Conservation (phyloP, 2,113 vertebrate species). For the Beaufortia kweichowensis region DNA sequence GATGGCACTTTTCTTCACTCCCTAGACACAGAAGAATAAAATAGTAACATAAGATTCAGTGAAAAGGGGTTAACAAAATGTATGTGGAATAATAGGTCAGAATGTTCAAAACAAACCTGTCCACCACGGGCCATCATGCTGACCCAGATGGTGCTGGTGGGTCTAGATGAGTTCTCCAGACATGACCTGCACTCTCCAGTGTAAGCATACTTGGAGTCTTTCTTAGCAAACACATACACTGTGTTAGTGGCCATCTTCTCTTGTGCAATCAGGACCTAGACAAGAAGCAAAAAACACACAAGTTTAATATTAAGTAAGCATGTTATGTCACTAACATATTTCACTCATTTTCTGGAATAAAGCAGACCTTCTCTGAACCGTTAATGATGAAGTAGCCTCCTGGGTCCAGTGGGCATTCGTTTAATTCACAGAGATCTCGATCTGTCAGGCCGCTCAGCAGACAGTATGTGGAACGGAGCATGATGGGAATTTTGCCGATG, state of each 20-base stretch:
- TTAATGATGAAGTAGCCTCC: slow-evolving; percentile 99
- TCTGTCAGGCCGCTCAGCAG: slow-evolving; percentile 92
- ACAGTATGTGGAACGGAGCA: slow-evolving; percentile 97
- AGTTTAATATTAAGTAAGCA: no score
- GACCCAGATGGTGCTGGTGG: slow-evolving; percentile 98
- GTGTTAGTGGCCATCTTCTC: slow-evolving; percentile 99
- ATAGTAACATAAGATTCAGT: neutral
- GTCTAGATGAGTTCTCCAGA: slow-evolving; percentile 95
- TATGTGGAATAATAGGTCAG: no score
- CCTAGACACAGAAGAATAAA: slow-evolving; percentile 69
- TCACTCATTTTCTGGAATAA: neutral
- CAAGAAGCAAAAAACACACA: neutral
- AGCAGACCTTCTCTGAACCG: slow-evolving; percentile 92
- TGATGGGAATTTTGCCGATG: slow-evolving; percentile 98
- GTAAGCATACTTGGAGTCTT: slow-evolving; percentile 98
- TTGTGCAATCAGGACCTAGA: slow-evolving; percentile 95
- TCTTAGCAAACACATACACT: slow-evolving; percentile 98
- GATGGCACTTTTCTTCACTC: slow-evolving; percentile 97
- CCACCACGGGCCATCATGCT: slow-evolving; percentile 99
- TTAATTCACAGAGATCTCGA: slow-evolving; percentile 94
- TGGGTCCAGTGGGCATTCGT: slow-evolving; percentile 95
- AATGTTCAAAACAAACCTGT: slow-evolving; percentile 76
- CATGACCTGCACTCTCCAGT: slow-evolving; percentile 96
- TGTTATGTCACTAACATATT: neutral
- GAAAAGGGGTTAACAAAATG: no score